Conservation (phyloP, 2,113 vertebrate genomes). For the Alectura lathami region DNA sequence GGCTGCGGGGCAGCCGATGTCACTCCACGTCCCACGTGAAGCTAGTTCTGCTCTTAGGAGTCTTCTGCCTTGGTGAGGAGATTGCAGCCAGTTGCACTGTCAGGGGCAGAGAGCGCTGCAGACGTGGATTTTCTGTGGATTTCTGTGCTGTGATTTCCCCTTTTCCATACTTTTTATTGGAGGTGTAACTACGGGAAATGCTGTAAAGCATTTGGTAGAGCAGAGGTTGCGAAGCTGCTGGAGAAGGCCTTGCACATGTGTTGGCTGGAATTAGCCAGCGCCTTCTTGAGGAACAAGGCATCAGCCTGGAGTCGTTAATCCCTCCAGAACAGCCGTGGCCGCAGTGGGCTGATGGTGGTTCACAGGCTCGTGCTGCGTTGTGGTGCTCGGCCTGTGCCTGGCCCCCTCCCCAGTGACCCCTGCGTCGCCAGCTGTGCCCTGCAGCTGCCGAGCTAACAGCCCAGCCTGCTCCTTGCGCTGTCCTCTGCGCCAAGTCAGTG, state of each 20-base stretch:
- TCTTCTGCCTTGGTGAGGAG: background rate
- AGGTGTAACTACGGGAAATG: background rate
- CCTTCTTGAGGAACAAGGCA: background rate
- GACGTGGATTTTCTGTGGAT: too few species aligned
- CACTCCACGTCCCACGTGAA: fast-evolving
- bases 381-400: background rate
- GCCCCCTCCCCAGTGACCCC: background rate
- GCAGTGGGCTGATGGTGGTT: background rate
- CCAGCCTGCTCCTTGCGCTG: fast-evolving
- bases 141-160: background rate
- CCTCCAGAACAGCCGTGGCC: fast-evolving
- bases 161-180: background rate
- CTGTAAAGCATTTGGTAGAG: fast-evolving
- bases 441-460: fast-evolving
- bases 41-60: background rate
- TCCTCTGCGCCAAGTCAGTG: background rate
- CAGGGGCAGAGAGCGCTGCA: too few species aligned
- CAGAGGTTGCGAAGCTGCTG: background rate
- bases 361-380: background rate
- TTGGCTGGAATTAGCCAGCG: background rate
- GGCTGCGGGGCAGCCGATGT: background rate
- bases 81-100: background rate
- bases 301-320: background rate
- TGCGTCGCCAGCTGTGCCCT: background rate
- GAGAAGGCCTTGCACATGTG: background rate